Percentiles rank a stretch among this genome's conserved stretches.
phyloP scores from a whole-genome alignment of 2,113 vertebrate genomes.

The Nanger granti region DNA sequence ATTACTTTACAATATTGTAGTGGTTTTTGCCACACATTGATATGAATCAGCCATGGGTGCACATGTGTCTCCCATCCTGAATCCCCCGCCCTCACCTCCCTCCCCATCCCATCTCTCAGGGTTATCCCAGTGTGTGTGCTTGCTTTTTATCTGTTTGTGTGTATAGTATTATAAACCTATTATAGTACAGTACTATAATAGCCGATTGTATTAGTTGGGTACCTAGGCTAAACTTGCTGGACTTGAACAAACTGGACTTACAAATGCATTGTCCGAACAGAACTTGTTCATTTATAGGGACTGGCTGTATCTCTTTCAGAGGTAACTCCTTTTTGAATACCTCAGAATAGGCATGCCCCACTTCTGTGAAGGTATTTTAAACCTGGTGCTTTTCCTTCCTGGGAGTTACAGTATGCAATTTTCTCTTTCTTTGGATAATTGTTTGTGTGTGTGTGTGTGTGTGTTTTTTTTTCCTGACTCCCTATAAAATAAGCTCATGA shows the following conservation, averaged over 20 bases:
- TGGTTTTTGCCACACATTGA: background rate
- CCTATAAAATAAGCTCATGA: background rate
- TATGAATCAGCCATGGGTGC: background rate
- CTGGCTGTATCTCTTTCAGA: background rate
- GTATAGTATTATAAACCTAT: background rate
- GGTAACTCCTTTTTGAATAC: background rate
- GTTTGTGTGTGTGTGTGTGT: too few relatives aligned
- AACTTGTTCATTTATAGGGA: background rate
- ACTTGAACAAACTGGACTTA: background rate
- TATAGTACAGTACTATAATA: background rate
- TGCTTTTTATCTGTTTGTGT: background rate
- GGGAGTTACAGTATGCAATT: background rate
- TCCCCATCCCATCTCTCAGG: background rate
- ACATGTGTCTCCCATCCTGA: background rate
- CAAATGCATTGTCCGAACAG: background rate
- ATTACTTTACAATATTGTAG: background rate
- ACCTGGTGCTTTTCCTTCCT: background rate
- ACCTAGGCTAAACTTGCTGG: background rate
- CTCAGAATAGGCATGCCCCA: background rate
- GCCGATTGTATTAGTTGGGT: background rate
- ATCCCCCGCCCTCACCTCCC: fast-evolving
- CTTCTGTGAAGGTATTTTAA: background rate
- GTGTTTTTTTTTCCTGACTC: background rate
- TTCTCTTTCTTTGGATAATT: background rate
- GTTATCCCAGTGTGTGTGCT: background rate